Conservation (phyloP, 2,888 invertebrate species). For the Drosophila rellima region DNA sequence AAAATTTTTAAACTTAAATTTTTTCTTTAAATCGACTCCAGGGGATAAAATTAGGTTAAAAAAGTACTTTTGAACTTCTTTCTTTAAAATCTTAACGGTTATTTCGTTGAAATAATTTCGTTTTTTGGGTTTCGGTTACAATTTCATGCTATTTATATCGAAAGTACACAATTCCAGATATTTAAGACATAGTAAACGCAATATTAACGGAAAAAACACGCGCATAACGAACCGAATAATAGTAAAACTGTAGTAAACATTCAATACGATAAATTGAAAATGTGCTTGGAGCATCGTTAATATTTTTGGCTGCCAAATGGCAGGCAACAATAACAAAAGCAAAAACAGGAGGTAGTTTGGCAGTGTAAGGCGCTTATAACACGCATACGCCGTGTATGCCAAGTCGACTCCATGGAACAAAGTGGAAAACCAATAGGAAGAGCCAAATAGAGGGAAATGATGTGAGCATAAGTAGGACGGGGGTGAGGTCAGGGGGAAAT, state of each 20-base stretch:
- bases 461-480: not conserved
- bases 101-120: too few species aligned
- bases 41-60: too few species aligned
- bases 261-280: constrained; percentile 32
- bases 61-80: too few species aligned
- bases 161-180: constrained; percentile 6
- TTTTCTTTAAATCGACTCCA: too few species aligned
- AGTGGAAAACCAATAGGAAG: constrained; percentile 6
- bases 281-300: constrained; percentile 42
- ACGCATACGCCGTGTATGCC: constrained; percentile 67
- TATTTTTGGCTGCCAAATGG: constrained; percentile 58
- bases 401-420: constrained; percentile 12
- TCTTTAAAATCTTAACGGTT: too few species aligned
- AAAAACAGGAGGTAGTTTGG: constrained; percentile 43
- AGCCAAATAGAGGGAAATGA: constrained; percentile 1
- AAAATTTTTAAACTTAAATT: too few species aligned
- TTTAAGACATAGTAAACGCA: constrained; percentile 5
- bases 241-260: constrained; percentile 32
- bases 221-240: constrained; percentile 49
- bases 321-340: constrained; percentile 27
- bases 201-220: constrained; percentile 65
- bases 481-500: constrained; percentile 1
- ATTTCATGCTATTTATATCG: too few species aligned
- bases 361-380: constrained; percentile 43
- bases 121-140: too few species aligned